Conservation (phyloP, 1,140 invertebrate species). For the Caenorhabditis tropicalis region DNA sequence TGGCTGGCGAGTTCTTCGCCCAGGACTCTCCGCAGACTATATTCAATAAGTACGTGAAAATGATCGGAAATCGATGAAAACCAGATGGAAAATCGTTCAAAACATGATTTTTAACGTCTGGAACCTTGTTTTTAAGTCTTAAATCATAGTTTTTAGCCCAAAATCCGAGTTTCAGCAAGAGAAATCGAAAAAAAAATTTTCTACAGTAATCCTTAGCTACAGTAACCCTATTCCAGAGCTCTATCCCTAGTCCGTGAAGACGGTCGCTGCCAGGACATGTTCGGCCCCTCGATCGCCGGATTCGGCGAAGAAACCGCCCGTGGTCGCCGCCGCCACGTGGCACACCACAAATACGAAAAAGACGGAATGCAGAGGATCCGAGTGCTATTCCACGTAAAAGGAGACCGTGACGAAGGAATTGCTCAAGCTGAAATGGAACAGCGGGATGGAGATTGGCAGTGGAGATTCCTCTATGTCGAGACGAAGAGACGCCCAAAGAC, state of each 20-base stretch:
- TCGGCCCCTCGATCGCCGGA: slow-evolving; percentile 63
- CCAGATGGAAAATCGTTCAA: not conserved
- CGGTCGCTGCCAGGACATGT: slow-evolving; percentile 63
- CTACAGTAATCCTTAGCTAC: not conserved
- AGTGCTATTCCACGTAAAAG: slow-evolving; percentile 64
- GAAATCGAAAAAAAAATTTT: not conserved
- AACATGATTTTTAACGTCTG: no score
- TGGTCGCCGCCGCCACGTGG: slow-evolving; percentile 64
- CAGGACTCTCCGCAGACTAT: slow-evolving; percentile 64
- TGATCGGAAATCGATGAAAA: not conserved
- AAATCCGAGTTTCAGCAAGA: not conserved
- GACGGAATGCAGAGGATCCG: slow-evolving; percentile 68
- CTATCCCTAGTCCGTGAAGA: slow-evolving; percentile 64
- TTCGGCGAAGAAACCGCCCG: slow-evolving; percentile 63
- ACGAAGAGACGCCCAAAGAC: slow-evolving; percentile 54
- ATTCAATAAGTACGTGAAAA: slow-evolving; percentile 60
- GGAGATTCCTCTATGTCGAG: slow-evolving; percentile 65
- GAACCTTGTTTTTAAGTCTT: no score
- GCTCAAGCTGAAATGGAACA: slow-evolving; percentile 67
- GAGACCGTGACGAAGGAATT: slow-evolving; percentile 57
- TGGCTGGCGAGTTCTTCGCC: slow-evolving; percentile 65
- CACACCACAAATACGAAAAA: slow-evolving; percentile 63
- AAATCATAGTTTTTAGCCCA: not conserved
- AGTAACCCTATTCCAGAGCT: slow-evolving; percentile 43
- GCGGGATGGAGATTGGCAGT: slow-evolving; percentile 66